A percentile compares a stretch with the other conserved stretches of the same genome.
Conservation (phyloP, 2,113 vertebrate genomes). For the Sterrhoptilus dennistouni region DNA sequence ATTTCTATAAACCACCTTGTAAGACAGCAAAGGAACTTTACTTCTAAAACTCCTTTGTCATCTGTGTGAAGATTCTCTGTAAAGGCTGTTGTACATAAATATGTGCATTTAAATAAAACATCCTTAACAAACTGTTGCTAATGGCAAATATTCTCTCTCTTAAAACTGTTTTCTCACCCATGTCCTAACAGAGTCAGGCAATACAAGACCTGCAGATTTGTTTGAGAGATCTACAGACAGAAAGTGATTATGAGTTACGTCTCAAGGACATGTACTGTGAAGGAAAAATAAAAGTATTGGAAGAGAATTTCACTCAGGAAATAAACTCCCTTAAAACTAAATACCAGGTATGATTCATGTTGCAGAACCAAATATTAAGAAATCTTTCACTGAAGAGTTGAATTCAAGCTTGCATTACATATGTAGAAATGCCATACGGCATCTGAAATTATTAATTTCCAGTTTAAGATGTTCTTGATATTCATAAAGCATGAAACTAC, state of each 20-base stretch:
- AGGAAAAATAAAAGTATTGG: conserved; percentile 87
- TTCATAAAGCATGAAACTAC: neutral
- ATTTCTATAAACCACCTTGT: neutral
- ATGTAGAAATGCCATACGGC: neutral
- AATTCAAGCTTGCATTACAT: neutral
- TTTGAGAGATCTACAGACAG: conserved; percentile 88
- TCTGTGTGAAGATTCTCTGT: neutral
- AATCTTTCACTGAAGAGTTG: neutral
- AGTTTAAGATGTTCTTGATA: neutral
- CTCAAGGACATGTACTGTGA: conserved; percentile 89
- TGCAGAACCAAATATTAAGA: neutral
- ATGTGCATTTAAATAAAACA: neutral
- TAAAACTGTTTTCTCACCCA: neutral
- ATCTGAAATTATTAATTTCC: neutral
- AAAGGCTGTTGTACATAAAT: neutral
- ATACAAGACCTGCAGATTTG: conserved; percentile 85
- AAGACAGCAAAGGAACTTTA: neutral
- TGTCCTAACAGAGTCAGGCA: conserved; percentile 78
- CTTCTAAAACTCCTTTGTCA: neutral
- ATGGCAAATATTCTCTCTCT: neutral
- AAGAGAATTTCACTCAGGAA: conserved; percentile 85
- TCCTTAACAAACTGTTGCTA: neutral
- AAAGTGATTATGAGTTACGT: conserved; percentile 88
- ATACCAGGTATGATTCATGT: conserved; percentile 79
- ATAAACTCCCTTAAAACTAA: conserved; percentile 80